phyloP scores from a whole-genome alignment of 2,113 vertebrate species.

The Percina caprodes region DNA sequence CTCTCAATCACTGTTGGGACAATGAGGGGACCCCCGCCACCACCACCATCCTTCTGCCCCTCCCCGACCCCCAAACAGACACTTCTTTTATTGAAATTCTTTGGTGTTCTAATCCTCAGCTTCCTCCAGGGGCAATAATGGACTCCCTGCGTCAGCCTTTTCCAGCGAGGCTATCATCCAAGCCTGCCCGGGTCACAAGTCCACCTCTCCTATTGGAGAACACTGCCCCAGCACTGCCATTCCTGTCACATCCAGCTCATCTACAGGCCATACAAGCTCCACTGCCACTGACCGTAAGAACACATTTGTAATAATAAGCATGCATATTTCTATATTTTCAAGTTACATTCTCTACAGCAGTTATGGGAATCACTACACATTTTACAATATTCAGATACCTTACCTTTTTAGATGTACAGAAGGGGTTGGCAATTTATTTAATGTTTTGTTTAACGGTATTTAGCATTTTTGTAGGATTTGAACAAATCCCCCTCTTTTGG shows the following conservation, averaged over 20 bases:
- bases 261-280: slow-evolving; percentile 4
- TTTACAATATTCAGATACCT: background rate
- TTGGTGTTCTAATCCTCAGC: slow-evolving; percentile 89
- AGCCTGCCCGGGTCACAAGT: slow-evolving; percentile 81
- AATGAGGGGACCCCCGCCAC: slow-evolving; percentile 74
- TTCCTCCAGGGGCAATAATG: slow-evolving; percentile 88
- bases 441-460: background rate
- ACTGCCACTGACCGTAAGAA: background rate
- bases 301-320: accelerated
- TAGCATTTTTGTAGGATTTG: background rate
- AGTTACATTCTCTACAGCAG: background rate
- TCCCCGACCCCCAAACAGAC: slow-evolving; percentile 86
- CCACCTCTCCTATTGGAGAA: slow-evolving; percentile 61
- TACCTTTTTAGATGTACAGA: background rate
- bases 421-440: background rate
- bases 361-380: no score
- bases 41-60: slow-evolving; percentile 73
- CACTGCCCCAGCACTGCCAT: slow-evolving; percentile 40
- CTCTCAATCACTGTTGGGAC: slow-evolving; percentile 87
- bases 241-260: slow-evolving; percentile 54
- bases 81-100: slow-evolving; percentile 90
- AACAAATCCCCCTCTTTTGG: background rate
- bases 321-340: background rate
- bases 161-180: slow-evolving; percentile 82
- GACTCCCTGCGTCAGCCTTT: slow-evolving; percentile 86